Evolutionary conservation across 2,113 vertebrate genomes (phyloP).

Genomic region (Suncus etruscus): DNA sequence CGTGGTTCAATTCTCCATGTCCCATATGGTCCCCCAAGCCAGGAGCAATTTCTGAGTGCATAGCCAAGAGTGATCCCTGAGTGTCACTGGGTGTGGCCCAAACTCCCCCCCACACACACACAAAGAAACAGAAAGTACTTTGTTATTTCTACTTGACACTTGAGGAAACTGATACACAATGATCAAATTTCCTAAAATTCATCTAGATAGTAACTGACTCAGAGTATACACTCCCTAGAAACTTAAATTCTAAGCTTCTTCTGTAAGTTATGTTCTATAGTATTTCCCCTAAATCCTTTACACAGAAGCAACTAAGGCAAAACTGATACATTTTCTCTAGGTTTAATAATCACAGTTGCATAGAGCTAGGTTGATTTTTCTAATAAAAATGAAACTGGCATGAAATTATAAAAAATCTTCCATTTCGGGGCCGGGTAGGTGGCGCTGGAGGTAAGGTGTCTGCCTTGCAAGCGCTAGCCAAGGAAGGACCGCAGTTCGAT

Average conservation of each 20-base stretch:
- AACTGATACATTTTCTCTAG: neutral
- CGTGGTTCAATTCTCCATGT: too few species aligned
- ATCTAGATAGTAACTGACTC: neutral
- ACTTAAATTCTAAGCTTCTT: conserved; percentile 4
- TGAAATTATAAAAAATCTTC: neutral
- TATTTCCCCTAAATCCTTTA: neutral
- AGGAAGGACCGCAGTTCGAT: too few species aligned
- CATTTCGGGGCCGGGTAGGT: too few species aligned
- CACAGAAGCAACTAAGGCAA: neutral
- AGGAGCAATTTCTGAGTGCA: too few species aligned
- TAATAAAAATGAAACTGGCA: conserved; percentile 39
- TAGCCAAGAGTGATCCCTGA: too few species aligned
- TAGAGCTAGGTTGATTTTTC: neutral
- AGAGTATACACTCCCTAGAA: neutral
- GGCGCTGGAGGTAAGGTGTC: too few species aligned
- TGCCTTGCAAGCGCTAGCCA: too few species aligned
- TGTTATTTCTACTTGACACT: neutral
- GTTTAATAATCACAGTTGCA: neutral
- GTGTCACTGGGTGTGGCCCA: too few species aligned
- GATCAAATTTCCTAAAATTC: neutral
- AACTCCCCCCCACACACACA: too few species aligned
- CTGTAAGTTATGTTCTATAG: neutral
- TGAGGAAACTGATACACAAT: neutral
- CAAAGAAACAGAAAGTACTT: neutral
- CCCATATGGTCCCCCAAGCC: too few species aligned